phyloP scores from a whole-genome alignment of 2,797 vertebrate species.

The Notolabrus celidotus region DNA sequence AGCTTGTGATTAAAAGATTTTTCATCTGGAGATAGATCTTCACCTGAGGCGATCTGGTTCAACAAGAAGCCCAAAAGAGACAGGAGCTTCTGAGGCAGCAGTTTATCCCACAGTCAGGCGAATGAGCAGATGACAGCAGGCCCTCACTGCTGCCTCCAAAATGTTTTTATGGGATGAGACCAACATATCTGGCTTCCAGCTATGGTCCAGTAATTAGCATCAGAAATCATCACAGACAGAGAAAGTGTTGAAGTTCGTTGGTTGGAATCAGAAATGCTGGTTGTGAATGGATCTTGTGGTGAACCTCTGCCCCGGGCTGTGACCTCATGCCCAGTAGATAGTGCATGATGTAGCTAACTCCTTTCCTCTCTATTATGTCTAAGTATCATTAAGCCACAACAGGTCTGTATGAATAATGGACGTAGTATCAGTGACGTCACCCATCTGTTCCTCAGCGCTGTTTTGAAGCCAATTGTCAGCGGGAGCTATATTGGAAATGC shows the following conservation, averaged over 20 bases:
- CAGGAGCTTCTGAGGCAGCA: constrained; percentile 81
- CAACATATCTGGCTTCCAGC: constrained; percentile 70
- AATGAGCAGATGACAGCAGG: constrained; percentile 67
- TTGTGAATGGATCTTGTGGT: constrained; percentile 33
- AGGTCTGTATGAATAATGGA: too few relatives aligned
- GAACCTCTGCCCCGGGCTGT: constrained; percentile 28
- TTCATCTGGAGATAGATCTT: constrained; percentile 68
- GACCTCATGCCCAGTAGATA: constrained; percentile 29
- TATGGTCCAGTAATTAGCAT: constrained; percentile 67
- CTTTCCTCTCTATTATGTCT: constrained; percentile 61
- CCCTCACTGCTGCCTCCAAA: constrained; percentile 49
- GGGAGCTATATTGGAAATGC: too few relatives aligned
- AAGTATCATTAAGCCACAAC: constrained; percentile 19
- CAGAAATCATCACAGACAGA: constrained; percentile 56
- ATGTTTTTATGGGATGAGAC: constrained; percentile 60
- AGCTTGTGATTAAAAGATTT: constrained; percentile 80
- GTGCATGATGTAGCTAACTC: constrained; percentile 21
- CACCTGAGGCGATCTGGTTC: constrained; percentile 74
- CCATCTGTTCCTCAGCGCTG: too few relatives aligned
- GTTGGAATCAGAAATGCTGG: constrained; percentile 52
- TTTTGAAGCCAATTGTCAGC: too few relatives aligned
- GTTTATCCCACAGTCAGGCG: constrained; percentile 67
- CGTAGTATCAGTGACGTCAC: too few relatives aligned
- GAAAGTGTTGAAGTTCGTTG: constrained; percentile 29
- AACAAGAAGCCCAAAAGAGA: constrained; percentile 74